phyloP scores from a whole-genome alignment of 2,797 vertebrate species.

The Peromyscus attwateri region DNA sequence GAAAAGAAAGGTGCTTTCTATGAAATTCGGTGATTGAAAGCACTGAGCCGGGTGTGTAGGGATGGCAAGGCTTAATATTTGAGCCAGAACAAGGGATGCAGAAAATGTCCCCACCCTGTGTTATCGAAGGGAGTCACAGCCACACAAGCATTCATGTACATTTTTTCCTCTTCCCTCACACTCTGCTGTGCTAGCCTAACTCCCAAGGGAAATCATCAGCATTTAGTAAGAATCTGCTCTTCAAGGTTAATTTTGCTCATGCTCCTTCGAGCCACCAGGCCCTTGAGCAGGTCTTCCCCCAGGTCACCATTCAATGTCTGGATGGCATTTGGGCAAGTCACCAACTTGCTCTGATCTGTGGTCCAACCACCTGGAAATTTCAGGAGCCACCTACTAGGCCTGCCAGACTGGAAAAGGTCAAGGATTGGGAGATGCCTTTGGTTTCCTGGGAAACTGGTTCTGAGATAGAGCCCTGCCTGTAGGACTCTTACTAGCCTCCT shows the following conservation, averaged over 20 bases:
- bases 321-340: background rate
- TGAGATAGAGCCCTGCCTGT: background rate
- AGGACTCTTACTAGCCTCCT: background rate
- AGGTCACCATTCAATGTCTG: background rate
- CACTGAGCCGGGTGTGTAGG: background rate
- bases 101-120: background rate
- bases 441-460: conserved; percentile 15
- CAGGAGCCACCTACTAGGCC: background rate
- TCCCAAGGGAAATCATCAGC: background rate
- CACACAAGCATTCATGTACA: background rate
- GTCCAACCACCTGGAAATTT: background rate
- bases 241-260: background rate
- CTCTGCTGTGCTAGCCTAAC: background rate
- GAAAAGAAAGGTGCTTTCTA: conserved; percentile 47
- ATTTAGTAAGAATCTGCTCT: background rate
- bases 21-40: background rate
- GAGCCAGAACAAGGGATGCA: background rate
- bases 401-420: background rate
- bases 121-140: background rate
- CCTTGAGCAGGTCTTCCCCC: background rate
- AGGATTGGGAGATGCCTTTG: background rate
- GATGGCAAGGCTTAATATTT: background rate
- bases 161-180: background rate
- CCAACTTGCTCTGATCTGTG: background rate
- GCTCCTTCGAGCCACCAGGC: conserved; percentile 14